Evolutionary conservation across 2,888 invertebrate species (phyloP), one percentile per base, ranked within the genome.

Genomic region (Apoda limacodes): DNA sequence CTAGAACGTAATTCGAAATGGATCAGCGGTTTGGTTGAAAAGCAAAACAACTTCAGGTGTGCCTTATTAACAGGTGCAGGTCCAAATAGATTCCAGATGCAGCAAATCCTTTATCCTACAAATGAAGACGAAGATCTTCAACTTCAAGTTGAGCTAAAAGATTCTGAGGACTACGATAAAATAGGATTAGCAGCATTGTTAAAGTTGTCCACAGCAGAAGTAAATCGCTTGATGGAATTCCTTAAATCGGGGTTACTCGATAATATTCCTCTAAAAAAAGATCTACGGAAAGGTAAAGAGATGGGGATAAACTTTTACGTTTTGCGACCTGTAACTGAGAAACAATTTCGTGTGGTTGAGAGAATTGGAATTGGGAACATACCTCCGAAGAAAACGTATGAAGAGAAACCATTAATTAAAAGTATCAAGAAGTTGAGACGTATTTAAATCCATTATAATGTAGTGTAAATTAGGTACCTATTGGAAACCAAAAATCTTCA

Each of bases 91-190:
- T 76, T 74, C 37, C 67, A 69, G 39, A 52, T 74, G 3, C 67
- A 70, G 49, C 62, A 76, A 49, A 60, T 66, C 6, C 71, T 78
- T 32, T 78, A 76, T 39, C 78, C 78, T 1, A 46, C 56, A n/a
- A 33, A 10, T 19, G 50, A 52, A 9, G 55, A 60, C 9, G 45
- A 52, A 9, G 56, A 64, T 28, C 43, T 72, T n/a, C 66, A 62
- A 35, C 49, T 78, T 1, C 69, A 76, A 54, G 62, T 76, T 2
- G 75, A 76, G 40, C 48, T 66, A 4, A 63, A 54, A 37, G 69
- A 76, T 5, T 70, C 69, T 1, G 76, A 75, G 39, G 78, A 78
- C 34, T 47, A 66, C 32, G 75, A 78, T 36, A 76, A 78, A 51
- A 51, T 78, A 6, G 75, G 74, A 3, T 55, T 78, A 7, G 70